Evolutionary conservation across 2,113 vertebrate species (phyloP), one percentile per base, ranked within the genome.

Genomic region (Machaerirhynchus nigripectus): DNA sequence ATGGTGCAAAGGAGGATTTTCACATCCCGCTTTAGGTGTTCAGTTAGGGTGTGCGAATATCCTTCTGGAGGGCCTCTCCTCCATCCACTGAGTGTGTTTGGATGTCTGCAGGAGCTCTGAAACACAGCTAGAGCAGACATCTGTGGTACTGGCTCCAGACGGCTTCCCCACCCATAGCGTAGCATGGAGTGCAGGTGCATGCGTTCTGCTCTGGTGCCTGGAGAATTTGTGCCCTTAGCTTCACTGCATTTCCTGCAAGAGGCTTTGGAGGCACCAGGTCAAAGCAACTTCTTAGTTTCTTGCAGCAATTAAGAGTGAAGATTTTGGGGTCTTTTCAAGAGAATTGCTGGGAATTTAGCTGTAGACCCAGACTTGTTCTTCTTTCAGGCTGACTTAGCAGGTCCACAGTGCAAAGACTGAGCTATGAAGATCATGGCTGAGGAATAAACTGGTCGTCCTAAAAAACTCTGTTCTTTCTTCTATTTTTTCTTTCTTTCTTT

Each of bases 201-300:
- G 1, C 0, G 0, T 20, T 55, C 7, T 2, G 3, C 28, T 42
- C 56, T 68, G 44, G 22, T 55, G 56, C 52, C 46, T 78, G 52
- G 13, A 64, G 30, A 75, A 15, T 33, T 59, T 55, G 10, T 52
- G 74, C 30, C 13, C 31, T 56, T 35, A 81, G 50, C 24, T 39
- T 74, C 14, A 22, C 64, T 47, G 77, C 24, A 20, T n/a, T 79
- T 67, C 24, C 70, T 87, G 39, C 28, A 80, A 90, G 14, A 75
- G 9, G 4, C 22, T 59, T 84, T 63, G 44, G 23, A 52, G 74
- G 31, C 33, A 65, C 13, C 19, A 19, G 24, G 37, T 53, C 16
- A 64, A 57, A 89, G 27, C 35, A 33, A 42, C 24, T 49, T 65
- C 27, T 73, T 77, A 23, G 30, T 53, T 46, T 83, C 42, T 56